Evolutionary conservation across 1,140 invertebrate genomes (phyloP).

Genomic region (Drosophila setifemur): DNA sequence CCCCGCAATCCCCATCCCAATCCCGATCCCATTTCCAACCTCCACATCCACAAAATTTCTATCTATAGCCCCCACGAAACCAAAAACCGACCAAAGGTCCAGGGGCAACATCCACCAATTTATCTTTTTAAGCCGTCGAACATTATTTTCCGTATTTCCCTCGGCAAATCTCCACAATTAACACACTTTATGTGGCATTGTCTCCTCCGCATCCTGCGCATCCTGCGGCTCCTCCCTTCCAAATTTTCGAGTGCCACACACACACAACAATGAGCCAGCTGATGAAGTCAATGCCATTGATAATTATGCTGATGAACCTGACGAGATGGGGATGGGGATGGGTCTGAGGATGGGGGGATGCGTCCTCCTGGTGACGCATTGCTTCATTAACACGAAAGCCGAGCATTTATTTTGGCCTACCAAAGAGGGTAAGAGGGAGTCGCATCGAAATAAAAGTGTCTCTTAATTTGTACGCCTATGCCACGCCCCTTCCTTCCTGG

Average conservation of each 20-base stretch:
- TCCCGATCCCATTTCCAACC: neutral
- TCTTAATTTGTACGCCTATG: constrained; percentile 58
- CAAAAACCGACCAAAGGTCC: neutral
- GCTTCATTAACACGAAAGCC: constrained; percentile 74
- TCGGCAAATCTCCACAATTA: constrained; percentile 70
- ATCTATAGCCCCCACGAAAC: neutral
- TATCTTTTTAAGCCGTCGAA: constrained; percentile 73
- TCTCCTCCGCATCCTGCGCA: neutral
- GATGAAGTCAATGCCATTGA: constrained; percentile 75
- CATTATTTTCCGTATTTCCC: constrained; percentile 46
- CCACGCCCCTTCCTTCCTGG: neutral
- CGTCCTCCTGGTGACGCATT: constrained; percentile 70
- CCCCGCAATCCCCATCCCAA: neutral
- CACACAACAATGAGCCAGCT: constrained; percentile 57
- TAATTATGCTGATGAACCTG: constrained; percentile 77
- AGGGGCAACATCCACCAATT: constrained; percentile 45
- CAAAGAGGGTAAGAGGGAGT: constrained; percentile 4
- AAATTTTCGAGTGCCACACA: neutral
- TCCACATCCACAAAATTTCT: neutral
- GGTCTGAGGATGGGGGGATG: neutral
- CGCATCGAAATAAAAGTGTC: constrained; percentile 59
- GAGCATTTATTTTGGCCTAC: constrained; percentile 53
- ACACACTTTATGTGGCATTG: constrained; percentile 73
- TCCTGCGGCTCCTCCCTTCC: neutral
- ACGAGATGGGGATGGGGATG: constrained; percentile 17